Percentiles rank a stretch among this genome's conserved stretches.
Conservation (phyloP, 2,888 invertebrate species). For the Acleris literana region DNA sequence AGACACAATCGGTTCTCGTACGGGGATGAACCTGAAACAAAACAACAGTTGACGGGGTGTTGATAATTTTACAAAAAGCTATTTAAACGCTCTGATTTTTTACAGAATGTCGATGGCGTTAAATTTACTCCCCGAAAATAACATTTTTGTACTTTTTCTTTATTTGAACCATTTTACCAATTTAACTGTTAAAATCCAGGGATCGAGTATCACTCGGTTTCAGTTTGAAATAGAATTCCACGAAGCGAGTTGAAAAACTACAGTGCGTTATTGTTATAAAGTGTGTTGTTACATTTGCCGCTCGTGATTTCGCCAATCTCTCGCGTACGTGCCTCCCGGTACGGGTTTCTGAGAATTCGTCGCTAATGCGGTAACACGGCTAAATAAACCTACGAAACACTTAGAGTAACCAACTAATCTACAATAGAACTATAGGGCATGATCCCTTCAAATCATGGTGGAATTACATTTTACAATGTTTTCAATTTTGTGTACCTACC, state of each 20-base stretch:
- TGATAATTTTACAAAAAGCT: not conserved
- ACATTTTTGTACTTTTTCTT: too few relatives aligned
- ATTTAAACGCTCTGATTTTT: too few relatives aligned
- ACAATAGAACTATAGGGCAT: too few relatives aligned
- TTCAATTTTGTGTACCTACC: not conserved
- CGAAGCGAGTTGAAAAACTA: slow-evolving; percentile 30
- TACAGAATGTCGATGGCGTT: too few relatives aligned
- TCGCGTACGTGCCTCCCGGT: slow-evolving; percentile 78
- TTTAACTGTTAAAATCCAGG: not conserved
- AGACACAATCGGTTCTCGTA: slow-evolving; percentile 67
- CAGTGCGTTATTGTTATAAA: slow-evolving; percentile 57
- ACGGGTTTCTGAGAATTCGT: slow-evolving; percentile 75
- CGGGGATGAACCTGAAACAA: slow-evolving; percentile 57
- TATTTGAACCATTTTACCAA: too few relatives aligned
- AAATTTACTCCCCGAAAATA: too few relatives aligned
- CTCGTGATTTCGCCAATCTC: slow-evolving; percentile 72
- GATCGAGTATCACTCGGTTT: slow-evolving; percentile 12
- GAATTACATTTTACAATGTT: not conserved
- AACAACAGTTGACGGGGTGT: not conserved
- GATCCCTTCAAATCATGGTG: too few relatives aligned
- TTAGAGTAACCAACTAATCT: not conserved
- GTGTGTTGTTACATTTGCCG: slow-evolving; percentile 63
- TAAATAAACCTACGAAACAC: slow-evolving; percentile 43
- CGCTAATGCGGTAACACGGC: slow-evolving; percentile 54
- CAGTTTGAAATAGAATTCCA: slow-evolving; percentile 22